A percentile compares a stretch with the other conserved stretches of the same genome.
phyloP scores from a whole-genome alignment of 2,113 vertebrate genomes.

The Marmota flaviventris region DNA sequence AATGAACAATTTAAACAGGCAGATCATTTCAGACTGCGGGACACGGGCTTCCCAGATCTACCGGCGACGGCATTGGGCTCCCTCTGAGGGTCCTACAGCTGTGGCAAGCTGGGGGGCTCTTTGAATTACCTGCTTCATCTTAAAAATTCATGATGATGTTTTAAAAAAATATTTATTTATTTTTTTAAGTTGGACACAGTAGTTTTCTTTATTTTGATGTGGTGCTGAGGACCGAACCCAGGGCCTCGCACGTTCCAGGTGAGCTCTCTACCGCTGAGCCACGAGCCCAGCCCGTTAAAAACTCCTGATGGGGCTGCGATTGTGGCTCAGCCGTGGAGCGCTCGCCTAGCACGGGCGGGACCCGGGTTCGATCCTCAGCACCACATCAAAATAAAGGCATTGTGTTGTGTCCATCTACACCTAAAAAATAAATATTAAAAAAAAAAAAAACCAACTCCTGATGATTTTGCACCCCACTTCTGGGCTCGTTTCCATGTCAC shows the following conservation, averaged over 20 bases:
- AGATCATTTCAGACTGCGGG: background rate
- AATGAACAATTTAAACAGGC: slow-evolving; percentile 31
- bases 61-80: background rate
- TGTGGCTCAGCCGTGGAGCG: no score
- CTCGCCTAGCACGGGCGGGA: no score
- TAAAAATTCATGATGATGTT: slow-evolving; percentile 67
- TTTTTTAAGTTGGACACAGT: no score
- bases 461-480: slow-evolving; percentile 35
- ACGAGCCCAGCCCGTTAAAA: background rate
- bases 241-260: no score
- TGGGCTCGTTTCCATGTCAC: background rate
- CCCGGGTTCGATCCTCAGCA: no score
- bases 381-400: no score
- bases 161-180: background rate
- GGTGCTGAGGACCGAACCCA: no score
- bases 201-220: no score
- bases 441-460: slow-evolving; percentile 15
- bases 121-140: slow-evolving; percentile 60
- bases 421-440: no score
- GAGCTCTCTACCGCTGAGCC: no score
- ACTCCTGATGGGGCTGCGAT: slow-evolving; percentile 10
- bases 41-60: background rate
- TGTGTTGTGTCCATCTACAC: no score
- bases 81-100: accelerated
- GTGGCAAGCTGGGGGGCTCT: background rate